These are phyloP conservation scores for Etheostoma spectabile DNA, from an alignment of 2,113 vertebrate genomes.

Conservation along the genomic window DNA sequence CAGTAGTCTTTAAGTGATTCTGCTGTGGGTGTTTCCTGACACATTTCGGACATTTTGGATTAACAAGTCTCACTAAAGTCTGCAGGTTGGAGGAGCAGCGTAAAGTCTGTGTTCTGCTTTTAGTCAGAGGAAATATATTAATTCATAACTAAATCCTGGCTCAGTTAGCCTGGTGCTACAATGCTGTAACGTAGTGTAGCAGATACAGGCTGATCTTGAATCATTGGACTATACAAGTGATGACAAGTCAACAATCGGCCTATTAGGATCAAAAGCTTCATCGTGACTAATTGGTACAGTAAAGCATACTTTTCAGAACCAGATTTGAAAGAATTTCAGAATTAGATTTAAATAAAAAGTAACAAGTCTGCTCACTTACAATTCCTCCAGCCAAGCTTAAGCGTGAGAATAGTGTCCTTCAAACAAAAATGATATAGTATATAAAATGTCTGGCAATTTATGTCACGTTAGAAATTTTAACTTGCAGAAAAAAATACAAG, in stretches of 20 bases:
- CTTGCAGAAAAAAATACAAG: too few species aligned
- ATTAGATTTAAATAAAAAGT: too few species aligned
- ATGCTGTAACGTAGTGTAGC: background rate
- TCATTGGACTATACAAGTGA: background rate
- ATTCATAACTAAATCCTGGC: background rate
- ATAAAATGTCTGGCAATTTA: background rate
- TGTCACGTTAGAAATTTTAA: background rate
- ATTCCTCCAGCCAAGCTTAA: background rate
- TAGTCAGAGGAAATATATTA: background rate
- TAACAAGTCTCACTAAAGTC: background rate
- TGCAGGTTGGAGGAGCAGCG: background rate
- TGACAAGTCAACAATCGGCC: background rate
- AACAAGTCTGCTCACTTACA: background rate
- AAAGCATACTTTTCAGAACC: background rate
- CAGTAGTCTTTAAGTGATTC: background rate
- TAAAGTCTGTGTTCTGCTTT: background rate
- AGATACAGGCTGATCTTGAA: background rate
- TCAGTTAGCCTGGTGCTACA: background rate
- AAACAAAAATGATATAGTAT: background rate
- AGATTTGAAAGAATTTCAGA: too few species aligned
- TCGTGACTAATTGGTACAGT: background rate
- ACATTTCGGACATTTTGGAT: background rate
- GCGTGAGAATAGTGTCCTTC: background rate
- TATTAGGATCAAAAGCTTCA: background rate
- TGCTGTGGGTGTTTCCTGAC: background rate